These are phyloP conservation scores for Bucco capensis DNA, from an alignment of 2,113 vertebrate species.

Conservation along the genomic window DNA sequence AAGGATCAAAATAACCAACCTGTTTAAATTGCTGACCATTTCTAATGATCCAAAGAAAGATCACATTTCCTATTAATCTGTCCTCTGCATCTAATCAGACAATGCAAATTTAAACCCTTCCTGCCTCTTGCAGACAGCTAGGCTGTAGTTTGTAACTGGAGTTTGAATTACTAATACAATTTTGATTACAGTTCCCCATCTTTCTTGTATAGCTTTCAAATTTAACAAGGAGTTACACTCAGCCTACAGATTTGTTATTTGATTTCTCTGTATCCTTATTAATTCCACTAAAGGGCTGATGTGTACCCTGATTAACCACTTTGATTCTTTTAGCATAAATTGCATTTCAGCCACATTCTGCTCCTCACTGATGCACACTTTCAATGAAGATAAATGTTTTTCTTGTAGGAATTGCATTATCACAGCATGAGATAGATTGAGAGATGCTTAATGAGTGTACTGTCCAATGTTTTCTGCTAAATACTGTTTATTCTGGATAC, in stretches of 20 bases:
- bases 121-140: background rate
- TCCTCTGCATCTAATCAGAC: background rate
- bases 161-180: background rate
- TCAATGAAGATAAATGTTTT: slow-evolving; percentile 14
- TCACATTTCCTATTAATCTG: background rate
- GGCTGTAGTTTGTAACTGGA: background rate
- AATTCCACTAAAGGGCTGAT: background rate
- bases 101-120: background rate
- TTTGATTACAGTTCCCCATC: background rate
- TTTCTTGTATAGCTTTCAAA: background rate
- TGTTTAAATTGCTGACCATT: background rate
- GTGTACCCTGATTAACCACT: background rate
- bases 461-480: background rate
- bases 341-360: background rate
- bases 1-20: background rate
- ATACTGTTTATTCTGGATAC: background rate
- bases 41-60: background rate
- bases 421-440: background rate
- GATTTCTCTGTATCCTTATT: background rate
- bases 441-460: background rate
- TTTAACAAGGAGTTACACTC: background rate
- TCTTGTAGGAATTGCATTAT: background rate
- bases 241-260: background rate
- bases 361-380: background rate
- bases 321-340: background rate